phyloP scores from a whole-genome alignment of 1,140 invertebrate species.

The Spodoptera frugiperda region DNA sequence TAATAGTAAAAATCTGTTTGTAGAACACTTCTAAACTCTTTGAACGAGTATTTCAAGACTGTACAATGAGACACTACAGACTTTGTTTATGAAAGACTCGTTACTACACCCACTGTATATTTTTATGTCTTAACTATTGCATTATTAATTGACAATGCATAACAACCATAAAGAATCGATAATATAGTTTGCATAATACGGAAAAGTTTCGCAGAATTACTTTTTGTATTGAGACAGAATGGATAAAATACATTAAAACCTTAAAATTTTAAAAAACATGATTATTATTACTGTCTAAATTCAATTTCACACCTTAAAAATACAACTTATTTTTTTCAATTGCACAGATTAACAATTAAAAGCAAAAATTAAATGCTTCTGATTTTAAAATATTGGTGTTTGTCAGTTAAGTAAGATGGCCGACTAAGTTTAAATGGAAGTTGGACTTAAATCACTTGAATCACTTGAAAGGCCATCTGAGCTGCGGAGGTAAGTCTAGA shows the following conservation, averaged over 20 bases:
- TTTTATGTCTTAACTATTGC: neutral
- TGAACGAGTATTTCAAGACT: conserved; percentile 26
- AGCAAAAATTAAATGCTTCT: conserved; percentile 23
- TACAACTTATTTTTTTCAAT: conserved; percentile 34
- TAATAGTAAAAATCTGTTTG: conserved; percentile 19
- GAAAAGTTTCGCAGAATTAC: neutral
- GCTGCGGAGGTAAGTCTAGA: neutral
- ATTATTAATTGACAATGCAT: conserved; percentile 34
- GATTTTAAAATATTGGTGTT: neutral
- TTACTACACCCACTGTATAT: conserved; percentile 35
- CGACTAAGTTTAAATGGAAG: too few relatives aligned
- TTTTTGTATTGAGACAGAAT: neutral
- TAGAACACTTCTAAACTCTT: conserved; percentile 30
- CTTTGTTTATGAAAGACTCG: conserved; percentile 22
- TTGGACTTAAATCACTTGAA: too few relatives aligned
- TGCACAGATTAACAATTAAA: conserved; percentile 14
- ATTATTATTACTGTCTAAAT: conserved; percentile 34
- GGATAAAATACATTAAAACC: conserved; percentile 2
- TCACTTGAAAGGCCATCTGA: neutral
- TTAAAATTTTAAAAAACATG: conserved; percentile 13
- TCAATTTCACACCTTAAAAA: conserved; percentile 33
- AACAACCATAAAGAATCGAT: conserved; percentile 14
- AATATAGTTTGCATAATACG: neutral
- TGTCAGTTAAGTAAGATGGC: neutral
- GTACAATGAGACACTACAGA: conserved; percentile 46